These are phyloP conservation scores for Lordiphosa mommai DNA, from an alignment of 1,140 invertebrate species.

Conservation along the genomic window DNA sequence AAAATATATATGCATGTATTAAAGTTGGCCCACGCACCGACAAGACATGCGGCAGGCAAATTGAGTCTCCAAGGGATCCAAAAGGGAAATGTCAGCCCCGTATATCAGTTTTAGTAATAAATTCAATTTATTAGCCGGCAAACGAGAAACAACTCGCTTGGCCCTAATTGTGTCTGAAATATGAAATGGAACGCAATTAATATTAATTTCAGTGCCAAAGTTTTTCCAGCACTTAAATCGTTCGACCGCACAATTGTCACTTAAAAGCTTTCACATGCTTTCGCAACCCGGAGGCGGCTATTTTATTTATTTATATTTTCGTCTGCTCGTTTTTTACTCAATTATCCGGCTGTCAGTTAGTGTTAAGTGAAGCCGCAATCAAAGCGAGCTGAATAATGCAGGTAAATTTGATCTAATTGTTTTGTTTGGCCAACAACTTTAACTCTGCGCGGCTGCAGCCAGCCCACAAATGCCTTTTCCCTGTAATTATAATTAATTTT, in stretches of 20 bases:
- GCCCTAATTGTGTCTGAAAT: constrained; percentile 30
- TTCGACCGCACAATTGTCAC: constrained; percentile 62
- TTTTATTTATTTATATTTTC: constrained; percentile 28
- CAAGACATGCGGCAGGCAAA: constrained; percentile 20
- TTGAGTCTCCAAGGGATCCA: constrained; percentile 53
- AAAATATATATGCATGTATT: constrained; percentile 15
- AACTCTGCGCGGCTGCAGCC: background rate
- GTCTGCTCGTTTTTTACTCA: constrained; percentile 21
- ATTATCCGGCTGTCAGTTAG: constrained; percentile 44
- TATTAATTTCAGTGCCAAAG: constrained; percentile 71
- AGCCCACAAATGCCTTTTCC: constrained; percentile 38
- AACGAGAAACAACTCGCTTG: constrained; percentile 13
- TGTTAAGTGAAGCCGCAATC: constrained; percentile 9
- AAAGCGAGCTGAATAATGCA: constrained; percentile 1
- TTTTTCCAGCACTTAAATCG: constrained; percentile 36
- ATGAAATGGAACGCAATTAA: constrained; percentile 62
- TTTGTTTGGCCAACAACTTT: constrained; percentile 15
- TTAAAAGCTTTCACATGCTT: constrained; percentile 73
- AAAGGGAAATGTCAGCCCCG: constrained; percentile 41
- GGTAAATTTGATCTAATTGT: too few relatives aligned
- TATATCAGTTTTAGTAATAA: constrained; percentile 54
- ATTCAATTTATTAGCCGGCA: constrained; percentile 61
- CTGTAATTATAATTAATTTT: constrained; percentile 57
- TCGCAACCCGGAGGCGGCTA: background rate
- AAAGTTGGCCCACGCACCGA: background rate